Evolutionary conservation across 2,797 vertebrate species (phyloP), one percentile per base, ranked within the genome.

Genomic region (Lycodopsis pacificus): DNA sequence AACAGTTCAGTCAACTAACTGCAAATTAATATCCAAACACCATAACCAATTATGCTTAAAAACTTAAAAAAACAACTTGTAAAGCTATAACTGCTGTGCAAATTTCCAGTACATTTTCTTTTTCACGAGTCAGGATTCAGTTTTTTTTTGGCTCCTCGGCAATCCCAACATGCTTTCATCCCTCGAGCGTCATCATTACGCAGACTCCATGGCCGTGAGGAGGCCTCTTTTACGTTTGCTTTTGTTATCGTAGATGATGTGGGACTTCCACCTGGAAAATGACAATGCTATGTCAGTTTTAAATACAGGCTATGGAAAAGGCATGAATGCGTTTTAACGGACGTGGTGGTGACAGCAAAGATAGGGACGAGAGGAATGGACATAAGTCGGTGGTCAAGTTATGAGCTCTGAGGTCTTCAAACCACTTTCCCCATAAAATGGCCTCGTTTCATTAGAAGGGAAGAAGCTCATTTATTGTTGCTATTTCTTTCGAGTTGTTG

Each of bases 191-290:
- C 68, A 54, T 73, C 65, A 48, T 53, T 42, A 67, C 32, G 56
- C 56, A 77, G 66, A 71, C 25, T 65, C 80, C 40, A 64, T 56
- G 48, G 53, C 57, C 61, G 78, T 32, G 4, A 65, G 53, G 7
- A 20, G 51, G 53, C 68, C 12, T 34, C 12, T 67, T 57, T 30
- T 65, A 48, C 67, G 20, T 77, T 54, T 53, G 38, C 63, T 65
- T 19, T 64, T 70, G 76, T 86, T 86, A 92, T 84, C 25, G 86
- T 51, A 94, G 83, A 67, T 93, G 78, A 73, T 80, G 70, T 17
- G 92, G 93, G 38, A 93, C 17, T 61, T 93, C 91, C 81, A 94
- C 93, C 93, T 94, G 77, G 34, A 90, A 89, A 82, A 82, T 14
- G 5, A 81, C 25, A 84, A 34, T 2, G 8, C 34, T 19, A 2